Conservation (phyloP, 1,140 invertebrate species). For the Octopus sinensis region DNA sequence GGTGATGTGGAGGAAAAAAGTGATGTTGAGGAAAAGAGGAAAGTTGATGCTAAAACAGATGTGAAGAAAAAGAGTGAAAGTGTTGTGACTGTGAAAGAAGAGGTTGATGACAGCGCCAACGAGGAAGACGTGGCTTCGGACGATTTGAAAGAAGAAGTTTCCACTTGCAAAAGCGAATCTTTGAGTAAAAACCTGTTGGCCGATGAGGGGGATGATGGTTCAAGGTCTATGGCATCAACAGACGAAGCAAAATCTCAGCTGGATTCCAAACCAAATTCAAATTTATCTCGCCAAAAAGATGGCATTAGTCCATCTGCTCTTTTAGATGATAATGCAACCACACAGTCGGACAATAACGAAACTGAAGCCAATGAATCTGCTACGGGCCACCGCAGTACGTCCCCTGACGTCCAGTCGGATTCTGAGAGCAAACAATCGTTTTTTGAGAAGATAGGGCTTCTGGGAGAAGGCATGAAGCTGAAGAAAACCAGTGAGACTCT, state of each 20-base stretch:
- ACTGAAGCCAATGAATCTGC: not conserved
- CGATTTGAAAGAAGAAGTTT: too few relatives aligned
- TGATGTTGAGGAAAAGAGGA: too few relatives aligned
- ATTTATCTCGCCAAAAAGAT: not conserved
- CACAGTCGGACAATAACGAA: not conserved
- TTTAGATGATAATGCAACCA: not conserved
- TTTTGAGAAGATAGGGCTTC: constrained; percentile 6
- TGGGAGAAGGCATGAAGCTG: not conserved
- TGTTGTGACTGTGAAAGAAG: too few relatives aligned
- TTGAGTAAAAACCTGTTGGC: too few relatives aligned
- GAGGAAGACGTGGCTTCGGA: too few relatives aligned
- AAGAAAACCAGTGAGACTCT: not conserved
- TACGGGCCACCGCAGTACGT: not conserved
- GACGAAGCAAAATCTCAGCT: not conserved
- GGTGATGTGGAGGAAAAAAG: too few relatives aligned
- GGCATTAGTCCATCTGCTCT: not conserved
- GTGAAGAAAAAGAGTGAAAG: too few relatives aligned
- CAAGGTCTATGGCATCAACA: not conserved
- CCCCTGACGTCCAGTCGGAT: not conserved
- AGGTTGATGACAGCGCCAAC: too few relatives aligned
- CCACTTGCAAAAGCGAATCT: too few relatives aligned
- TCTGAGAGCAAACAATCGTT: constrained; percentile 1
- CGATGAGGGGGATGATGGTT: not conserved
- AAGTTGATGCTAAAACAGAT: too few relatives aligned
- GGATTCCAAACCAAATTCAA: not conserved